Evolutionary conservation across 2,888 invertebrate species (phyloP).

Genomic region (Stenchaetothrips biformis): DNA sequence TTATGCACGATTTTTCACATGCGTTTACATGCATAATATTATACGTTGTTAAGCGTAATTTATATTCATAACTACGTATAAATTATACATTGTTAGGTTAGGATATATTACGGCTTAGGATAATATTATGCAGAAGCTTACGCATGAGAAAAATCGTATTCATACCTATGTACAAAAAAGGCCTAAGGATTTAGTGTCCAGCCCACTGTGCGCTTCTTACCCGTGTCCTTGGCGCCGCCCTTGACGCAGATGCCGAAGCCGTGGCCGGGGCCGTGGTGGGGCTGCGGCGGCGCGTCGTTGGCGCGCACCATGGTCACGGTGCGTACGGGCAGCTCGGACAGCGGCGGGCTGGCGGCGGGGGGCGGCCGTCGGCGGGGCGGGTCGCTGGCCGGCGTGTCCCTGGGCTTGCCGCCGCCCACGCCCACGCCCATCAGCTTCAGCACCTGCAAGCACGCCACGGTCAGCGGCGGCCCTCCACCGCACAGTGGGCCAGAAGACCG

Average conservation of each 20-base stretch:
- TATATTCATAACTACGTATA: no score
- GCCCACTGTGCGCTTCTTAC: no score
- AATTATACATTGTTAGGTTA: no score
- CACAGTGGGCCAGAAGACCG: background rate
- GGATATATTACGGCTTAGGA: no score
- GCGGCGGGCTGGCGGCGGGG: slow-evolving; percentile 46
- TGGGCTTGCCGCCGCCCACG: slow-evolving; percentile 34
- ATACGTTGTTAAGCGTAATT: no score
- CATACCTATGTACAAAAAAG: no score
- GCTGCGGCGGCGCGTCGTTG: slow-evolving; percentile 45
- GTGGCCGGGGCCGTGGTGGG: slow-evolving; percentile 66
- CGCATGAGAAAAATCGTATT: no score
- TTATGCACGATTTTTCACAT: no score
- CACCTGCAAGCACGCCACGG: slow-evolving; percentile 34
- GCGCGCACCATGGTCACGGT: slow-evolving; percentile 83
- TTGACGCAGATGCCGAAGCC: slow-evolving; percentile 89
- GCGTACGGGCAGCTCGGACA: slow-evolving; percentile 71
- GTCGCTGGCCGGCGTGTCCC: slow-evolving; percentile 54
- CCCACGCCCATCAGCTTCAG: slow-evolving; percentile 47
- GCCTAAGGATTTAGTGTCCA: no score
- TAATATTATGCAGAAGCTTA: no score
- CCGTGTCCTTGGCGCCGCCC: slow-evolving; percentile 78
- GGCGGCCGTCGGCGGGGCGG: slow-evolving; percentile 50
- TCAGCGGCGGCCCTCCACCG: background rate
- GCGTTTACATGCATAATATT: no score